A percentile compares a stretch with the other conserved stretches of the same genome.
These are phyloP conservation scores for Melanaphis sacchari DNA, from an alignment of 1,140 invertebrate genomes.

Conservation along the genomic window DNA sequence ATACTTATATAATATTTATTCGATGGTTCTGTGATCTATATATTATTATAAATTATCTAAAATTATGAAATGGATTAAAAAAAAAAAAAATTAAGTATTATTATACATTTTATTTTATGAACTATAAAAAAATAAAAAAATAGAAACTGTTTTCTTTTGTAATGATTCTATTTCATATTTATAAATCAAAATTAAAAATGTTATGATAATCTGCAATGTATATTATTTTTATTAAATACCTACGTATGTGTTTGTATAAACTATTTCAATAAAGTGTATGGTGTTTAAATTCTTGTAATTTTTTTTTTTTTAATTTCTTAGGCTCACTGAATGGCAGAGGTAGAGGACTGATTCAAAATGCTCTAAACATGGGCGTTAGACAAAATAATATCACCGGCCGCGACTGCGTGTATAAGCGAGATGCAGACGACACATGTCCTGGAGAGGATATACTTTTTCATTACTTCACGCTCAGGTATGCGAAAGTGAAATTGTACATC, in stretches of 20 bases:
- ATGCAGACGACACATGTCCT: constrained; percentile 71
- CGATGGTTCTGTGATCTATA: neutral
- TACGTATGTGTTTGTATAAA: too few species aligned
- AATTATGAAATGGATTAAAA: neutral
- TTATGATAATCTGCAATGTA: too few species aligned
- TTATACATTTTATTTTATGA: neutral
- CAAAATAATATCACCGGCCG: constrained; percentile 61
- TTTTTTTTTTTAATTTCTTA: neutral
- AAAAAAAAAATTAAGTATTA: neutral
- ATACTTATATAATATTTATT: too few species aligned
- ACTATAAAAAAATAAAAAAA: neutral
- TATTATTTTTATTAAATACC: too few species aligned
- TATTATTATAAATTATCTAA: neutral
- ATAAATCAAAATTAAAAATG: neutral
- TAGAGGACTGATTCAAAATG: constrained; percentile 59
- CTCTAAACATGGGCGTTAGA: constrained; percentile 67
- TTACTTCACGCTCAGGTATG: constrained; percentile 68
- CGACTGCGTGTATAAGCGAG: constrained; percentile 74
- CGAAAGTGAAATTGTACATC: neutral
- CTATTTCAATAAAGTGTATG: too few species aligned
- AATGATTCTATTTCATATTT: neutral
- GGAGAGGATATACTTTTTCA: constrained; percentile 73
- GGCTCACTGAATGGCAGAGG: neutral
- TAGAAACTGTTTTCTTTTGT: neutral
- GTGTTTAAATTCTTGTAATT: too few species aligned